Conservation (phyloP, 2,113 vertebrate species). For the Stomatorhinus ivindoensis region DNA sequence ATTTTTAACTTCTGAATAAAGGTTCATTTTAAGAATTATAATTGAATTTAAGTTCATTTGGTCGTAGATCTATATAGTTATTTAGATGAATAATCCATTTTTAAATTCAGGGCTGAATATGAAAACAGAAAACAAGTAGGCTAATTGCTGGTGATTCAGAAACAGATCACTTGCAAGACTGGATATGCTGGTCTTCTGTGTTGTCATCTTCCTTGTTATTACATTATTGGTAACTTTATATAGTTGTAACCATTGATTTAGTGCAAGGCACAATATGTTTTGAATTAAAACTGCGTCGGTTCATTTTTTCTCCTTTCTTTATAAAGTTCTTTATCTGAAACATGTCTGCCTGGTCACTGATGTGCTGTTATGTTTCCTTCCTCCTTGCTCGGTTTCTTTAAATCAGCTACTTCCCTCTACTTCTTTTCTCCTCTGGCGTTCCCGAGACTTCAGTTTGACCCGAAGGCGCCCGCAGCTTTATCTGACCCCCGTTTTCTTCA, state of each 20-base stretch:
- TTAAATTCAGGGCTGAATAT: not conserved
- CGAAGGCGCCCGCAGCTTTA: not conserved
- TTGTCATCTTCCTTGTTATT: not conserved
- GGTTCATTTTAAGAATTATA: not conserved
- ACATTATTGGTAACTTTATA: not conserved
- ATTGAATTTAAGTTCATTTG: not conserved
- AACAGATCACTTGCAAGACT: not conserved
- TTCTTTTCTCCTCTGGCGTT: not conserved
- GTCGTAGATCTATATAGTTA: not conserved
- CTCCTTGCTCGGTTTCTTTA: not conserved
- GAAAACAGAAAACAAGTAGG: not conserved
- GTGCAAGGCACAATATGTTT: not conserved
- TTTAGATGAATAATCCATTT: not conserved
- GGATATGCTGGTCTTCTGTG: not conserved
- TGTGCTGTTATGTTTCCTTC: not conserved
- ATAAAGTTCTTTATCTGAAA: not conserved
- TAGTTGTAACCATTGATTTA: not conserved
- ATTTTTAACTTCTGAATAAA: not conserved
- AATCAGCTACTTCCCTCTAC: not conserved
- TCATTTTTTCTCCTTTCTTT: not conserved
- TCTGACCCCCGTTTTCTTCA: not conserved
- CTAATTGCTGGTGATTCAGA: not conserved
- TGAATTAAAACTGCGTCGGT: not conserved
- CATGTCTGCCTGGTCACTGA: not conserved
- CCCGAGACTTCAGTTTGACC: not conserved